A percentile compares a stretch with the other conserved stretches of the same genome.
Evolutionary conservation across 2,888 invertebrate genomes (phyloP).

Genomic region (Leptogaster cylindrica): DNA sequence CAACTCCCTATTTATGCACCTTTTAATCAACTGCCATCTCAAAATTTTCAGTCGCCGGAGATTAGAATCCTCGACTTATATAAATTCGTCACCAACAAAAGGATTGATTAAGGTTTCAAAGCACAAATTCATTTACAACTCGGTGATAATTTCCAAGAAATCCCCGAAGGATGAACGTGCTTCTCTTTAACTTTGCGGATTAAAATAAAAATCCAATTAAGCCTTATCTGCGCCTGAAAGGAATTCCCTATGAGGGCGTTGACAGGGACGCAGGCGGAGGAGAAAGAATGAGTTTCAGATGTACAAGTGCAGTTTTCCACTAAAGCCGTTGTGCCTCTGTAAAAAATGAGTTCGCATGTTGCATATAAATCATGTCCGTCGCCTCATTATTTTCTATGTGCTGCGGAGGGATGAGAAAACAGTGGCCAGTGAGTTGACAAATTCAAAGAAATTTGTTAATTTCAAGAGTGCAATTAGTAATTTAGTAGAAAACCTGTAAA

Average conservation of each 20-base stretch:
- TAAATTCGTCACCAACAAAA: too few relatives aligned
- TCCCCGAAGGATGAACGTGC: slow-evolving; percentile 26
- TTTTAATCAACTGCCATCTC: too few relatives aligned
- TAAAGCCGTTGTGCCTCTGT: slow-evolving; percentile 18
- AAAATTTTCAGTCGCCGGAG: too few relatives aligned
- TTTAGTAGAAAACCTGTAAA: too few relatives aligned
- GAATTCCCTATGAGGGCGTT: slow-evolving; percentile 26
- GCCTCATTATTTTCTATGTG: too few relatives aligned
- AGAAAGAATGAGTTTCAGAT: slow-evolving; percentile 9
- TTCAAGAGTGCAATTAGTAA: too few relatives aligned
- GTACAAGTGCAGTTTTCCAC: slow-evolving; percentile 12
- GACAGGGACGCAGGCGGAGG: too few relatives aligned
- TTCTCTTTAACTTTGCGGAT: slow-evolving; percentile 33
- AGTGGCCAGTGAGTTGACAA: too few relatives aligned
- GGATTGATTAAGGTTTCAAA: slow-evolving; percentile 33
- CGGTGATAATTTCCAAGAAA: slow-evolving; percentile 28
- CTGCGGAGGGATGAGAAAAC: too few relatives aligned
- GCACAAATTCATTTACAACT: slow-evolving; percentile 38
- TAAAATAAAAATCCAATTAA: slow-evolving; percentile 38
- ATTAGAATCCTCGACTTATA: too few relatives aligned
- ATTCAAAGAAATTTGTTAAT: too few relatives aligned
- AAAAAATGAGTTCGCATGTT: slow-evolving; percentile 33
- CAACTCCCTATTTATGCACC: too few relatives aligned
- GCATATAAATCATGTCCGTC: slow-evolving; percentile 22
- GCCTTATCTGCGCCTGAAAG: slow-evolving; percentile 31